Evolutionary conservation across 1,140 invertebrate genomes (phyloP).

Genomic region (Antheraea pernyi): DNA sequence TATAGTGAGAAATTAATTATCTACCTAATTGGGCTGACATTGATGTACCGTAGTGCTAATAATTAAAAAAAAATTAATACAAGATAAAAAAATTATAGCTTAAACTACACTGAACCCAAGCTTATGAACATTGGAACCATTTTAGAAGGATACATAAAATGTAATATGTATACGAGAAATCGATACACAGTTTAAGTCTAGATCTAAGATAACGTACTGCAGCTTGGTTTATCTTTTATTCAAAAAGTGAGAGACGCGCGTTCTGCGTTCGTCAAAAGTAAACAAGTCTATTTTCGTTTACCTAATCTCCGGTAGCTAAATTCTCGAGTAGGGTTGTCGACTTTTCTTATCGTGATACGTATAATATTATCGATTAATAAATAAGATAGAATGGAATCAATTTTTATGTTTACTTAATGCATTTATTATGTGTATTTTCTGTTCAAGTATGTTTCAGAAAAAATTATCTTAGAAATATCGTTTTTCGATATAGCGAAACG

Average conservation of each 20-base stretch:
- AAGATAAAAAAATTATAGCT: too few relatives aligned
- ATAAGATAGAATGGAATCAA: background rate
- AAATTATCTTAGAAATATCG: background rate
- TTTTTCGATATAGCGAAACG: background rate
- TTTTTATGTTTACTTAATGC: background rate
- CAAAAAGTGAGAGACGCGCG: slow-evolving; percentile 26
- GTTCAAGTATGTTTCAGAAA: too few relatives aligned
- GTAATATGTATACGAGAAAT: background rate
- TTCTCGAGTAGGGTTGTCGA: slow-evolving; percentile 25
- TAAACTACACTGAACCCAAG: background rate
- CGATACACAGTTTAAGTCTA: background rate
- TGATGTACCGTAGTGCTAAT: too few relatives aligned
- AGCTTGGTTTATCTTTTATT: slow-evolving; percentile 22
- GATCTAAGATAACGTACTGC: background rate
- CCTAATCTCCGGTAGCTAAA: slow-evolving; percentile 51
- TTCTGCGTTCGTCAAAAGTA: slow-evolving; percentile 29
- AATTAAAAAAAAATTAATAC: too few relatives aligned
- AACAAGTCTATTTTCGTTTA: slow-evolving; percentile 51
- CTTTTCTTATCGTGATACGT: background rate
- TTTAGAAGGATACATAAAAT: background rate
- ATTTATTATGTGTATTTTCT: too few relatives aligned
- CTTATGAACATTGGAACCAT: background rate
- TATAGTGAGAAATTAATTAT: too few relatives aligned
- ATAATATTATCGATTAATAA: background rate
- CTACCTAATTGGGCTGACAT: too few relatives aligned